Conservation (phyloP, 2,797 vertebrate species). For the Hoplostethus atlanticus region DNA sequence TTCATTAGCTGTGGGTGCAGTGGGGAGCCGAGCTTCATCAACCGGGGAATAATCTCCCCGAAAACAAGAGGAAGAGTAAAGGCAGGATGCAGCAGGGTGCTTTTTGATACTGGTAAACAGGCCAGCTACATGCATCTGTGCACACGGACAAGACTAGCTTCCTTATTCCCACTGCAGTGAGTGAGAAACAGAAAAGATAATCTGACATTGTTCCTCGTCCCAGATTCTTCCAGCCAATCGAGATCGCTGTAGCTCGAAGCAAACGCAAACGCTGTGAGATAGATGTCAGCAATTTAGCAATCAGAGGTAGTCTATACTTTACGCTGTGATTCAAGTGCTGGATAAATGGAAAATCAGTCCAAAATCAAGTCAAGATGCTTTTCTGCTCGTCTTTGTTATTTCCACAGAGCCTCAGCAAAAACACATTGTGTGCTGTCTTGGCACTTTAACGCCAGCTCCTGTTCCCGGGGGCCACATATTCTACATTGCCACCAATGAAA, state of each 20-base stretch:
- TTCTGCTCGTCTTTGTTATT: too few relatives aligned
- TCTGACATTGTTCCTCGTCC: background rate
- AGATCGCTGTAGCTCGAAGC: slow-evolving; percentile 27
- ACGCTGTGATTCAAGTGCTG: background rate
- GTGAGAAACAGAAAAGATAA: background rate
- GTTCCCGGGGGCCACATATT: too few relatives aligned
- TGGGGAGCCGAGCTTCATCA: slow-evolving; percentile 30
- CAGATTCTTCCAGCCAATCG: slow-evolving; percentile 7
- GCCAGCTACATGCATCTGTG: slow-evolving; percentile 35
- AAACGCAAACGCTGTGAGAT: slow-evolving; percentile 9
- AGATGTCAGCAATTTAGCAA: slow-evolving; percentile 19
- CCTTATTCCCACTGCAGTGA: background rate
- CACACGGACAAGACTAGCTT: slow-evolving; percentile 16
- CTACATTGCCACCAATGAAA: too few relatives aligned
- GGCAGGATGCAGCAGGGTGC: background rate
- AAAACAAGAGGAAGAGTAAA: slow-evolving; percentile 7
- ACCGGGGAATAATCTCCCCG: slow-evolving; percentile 13
- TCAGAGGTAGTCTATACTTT: background rate
- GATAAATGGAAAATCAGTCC: background rate
- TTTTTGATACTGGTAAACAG: slow-evolving; percentile 27
- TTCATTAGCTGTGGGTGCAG: slow-evolving; percentile 44
- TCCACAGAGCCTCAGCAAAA: too few relatives aligned
- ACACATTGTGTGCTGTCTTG: too few relatives aligned
- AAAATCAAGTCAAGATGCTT: too few relatives aligned
- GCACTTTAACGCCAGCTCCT: too few relatives aligned